Conservation (phyloP, 2,797 vertebrate species). For the Peromyscus aztecus region DNA sequence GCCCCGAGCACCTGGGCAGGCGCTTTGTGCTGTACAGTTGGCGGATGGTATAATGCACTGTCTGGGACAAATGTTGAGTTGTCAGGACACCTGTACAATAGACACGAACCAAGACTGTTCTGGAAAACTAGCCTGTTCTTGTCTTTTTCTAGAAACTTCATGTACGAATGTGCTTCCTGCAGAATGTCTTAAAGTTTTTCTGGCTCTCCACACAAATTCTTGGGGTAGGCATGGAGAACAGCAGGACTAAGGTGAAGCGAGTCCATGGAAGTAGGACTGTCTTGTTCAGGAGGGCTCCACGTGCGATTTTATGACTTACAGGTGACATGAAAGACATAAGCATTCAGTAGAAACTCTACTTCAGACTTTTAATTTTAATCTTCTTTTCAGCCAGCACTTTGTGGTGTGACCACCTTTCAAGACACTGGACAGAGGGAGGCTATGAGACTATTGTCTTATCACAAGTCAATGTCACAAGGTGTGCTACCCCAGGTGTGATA, state of each 20-base stretch:
- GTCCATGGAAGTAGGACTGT: not conserved
- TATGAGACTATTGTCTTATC: not conserved
- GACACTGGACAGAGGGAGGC: not conserved
- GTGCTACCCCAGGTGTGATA: rapidly evolving
- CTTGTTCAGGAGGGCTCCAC: not conserved
- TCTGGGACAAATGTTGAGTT: not conserved
- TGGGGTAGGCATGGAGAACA: not conserved
- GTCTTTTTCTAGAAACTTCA: not conserved
- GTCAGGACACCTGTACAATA: not conserved
- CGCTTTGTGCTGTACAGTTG: not conserved
- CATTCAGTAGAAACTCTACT: not conserved
- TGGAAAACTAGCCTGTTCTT: not conserved
- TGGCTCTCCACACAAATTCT: not conserved
- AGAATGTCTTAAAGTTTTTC: not conserved
- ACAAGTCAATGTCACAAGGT: not conserved
- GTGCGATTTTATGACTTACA: not conserved
- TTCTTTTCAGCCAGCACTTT: not conserved
- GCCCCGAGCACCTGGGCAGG: not conserved
- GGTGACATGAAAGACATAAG: not conserved
- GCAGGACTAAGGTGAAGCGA: not conserved
- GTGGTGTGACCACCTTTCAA: not conserved
- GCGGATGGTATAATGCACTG: not conserved
- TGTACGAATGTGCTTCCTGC: not conserved
- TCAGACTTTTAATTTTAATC: not conserved
- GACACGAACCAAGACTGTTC: not conserved